Conservation (phyloP, 2,113 vertebrate species). For the Hyperoodon ampullatus region DNA sequence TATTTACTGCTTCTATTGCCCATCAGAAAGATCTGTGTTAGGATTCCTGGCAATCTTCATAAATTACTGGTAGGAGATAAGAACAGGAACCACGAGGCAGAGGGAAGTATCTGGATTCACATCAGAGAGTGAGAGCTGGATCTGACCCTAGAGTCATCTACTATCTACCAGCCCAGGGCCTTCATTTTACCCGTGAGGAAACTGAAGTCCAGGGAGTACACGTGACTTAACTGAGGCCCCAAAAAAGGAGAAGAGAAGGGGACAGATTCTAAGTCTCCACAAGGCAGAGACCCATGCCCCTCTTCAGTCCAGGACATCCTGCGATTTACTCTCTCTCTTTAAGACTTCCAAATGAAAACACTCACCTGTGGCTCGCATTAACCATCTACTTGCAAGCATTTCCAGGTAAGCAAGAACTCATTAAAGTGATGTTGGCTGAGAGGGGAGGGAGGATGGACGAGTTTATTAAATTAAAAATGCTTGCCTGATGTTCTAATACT, state of each 20-base stretch:
- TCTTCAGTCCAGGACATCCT: not conserved
- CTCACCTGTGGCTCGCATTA: not conserved
- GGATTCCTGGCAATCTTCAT: conserved; percentile 7
- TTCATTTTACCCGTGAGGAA: not conserved
- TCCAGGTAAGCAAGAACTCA: not conserved
- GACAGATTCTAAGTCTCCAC: not conserved
- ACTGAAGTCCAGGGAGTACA: not conserved
- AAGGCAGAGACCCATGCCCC: not conserved
- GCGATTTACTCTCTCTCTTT: not conserved
- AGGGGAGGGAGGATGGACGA: not conserved
- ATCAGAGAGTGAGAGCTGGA: not conserved
- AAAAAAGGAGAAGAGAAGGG: not conserved
- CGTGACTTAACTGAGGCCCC: not conserved
- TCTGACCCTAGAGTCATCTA: not conserved
- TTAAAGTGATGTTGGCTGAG: not conserved
- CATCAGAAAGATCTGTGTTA: not conserved
- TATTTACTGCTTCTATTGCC: not conserved
- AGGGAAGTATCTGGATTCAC: not conserved
- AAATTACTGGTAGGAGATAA: not conserved
- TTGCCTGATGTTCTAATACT: not conserved
- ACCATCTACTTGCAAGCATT: not conserved
- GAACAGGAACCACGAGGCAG: not conserved
- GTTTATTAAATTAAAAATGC: not conserved
- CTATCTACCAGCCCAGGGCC: not conserved
- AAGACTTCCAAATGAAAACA: not conserved